phyloP scores from a whole-genome alignment of 2,797 vertebrate genomes.

The Cuniculus paca region DNA sequence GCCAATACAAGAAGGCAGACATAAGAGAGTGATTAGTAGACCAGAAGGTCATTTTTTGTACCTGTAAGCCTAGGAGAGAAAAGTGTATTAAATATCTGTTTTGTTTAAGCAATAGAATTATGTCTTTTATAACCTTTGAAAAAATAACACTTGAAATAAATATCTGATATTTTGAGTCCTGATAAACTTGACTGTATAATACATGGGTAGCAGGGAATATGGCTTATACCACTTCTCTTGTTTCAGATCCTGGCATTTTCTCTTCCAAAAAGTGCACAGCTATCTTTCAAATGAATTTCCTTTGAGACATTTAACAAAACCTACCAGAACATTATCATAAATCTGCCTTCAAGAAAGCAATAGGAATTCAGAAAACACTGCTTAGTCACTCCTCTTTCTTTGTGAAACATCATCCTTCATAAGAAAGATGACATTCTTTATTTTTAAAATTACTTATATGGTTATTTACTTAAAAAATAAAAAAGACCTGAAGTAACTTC shows the following conservation, averaged over 20 bases:
- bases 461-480: neutral
- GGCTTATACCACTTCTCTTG: neutral
- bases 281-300: neutral
- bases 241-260: neutral
- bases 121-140: neutral
- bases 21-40: neutral
- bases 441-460: neutral
- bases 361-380: neutral
- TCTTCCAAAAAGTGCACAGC: neutral
- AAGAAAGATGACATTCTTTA: neutral
- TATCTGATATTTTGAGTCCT: neutral
- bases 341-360: constrained; percentile 5
- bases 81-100: neutral
- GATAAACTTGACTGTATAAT: neutral
- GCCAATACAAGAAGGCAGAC: neutral
- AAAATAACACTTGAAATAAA: neutral
- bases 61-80: neutral
- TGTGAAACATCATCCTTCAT: neutral
- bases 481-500: neutral
- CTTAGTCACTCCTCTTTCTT: neutral
- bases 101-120: neutral
- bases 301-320: neutral
- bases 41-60: neutral
- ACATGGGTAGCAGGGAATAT: neutral
- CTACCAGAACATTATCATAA: neutral